phyloP scores from a whole-genome alignment of 2,797 vertebrate genomes.

The Amblyopsis hoosieri region DNA sequence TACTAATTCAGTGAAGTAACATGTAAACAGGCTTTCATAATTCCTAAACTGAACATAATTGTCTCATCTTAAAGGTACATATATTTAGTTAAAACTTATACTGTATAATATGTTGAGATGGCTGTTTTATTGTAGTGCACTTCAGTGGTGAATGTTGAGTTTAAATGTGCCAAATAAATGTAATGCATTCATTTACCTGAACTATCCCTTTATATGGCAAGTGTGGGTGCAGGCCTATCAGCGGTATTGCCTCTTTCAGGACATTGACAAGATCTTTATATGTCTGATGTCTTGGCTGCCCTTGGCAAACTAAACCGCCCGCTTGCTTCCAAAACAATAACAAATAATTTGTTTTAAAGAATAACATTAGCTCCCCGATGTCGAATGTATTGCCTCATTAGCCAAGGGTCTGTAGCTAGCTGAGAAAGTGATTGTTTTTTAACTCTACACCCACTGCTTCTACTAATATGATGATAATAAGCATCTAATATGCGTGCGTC shows the following conservation, averaged over 20 bases:
- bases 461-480: conserved; percentile 70
- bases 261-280: conserved; percentile 8
- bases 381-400: background rate
- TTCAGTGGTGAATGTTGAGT: too few relatives aligned
- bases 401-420: conserved; percentile 21
- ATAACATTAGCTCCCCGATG: background rate
- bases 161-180: background rate
- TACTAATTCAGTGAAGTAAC: too few relatives aligned
- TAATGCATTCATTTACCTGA: background rate
- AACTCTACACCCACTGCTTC: conserved; percentile 59
- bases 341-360: conserved; percentile 12
- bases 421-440: conserved; percentile 33
- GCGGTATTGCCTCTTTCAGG: conserved; percentile 28
- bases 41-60: too few relatives aligned
- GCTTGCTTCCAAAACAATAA: conserved; percentile 54
- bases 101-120: too few relatives aligned
- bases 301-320: conserved; percentile 46
- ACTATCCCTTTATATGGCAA: conserved; percentile 56
- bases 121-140: too few relatives aligned
- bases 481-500: background rate
- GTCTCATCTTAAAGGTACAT: too few relatives aligned
- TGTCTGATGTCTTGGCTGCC: conserved; percentile 49
- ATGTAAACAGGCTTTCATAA: too few relatives aligned
- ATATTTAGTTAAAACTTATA: too few relatives aligned
- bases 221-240: conserved; percentile 29